phyloP scores from a whole-genome alignment of 2,797 vertebrate genomes.

The Florisuga fusca region DNA sequence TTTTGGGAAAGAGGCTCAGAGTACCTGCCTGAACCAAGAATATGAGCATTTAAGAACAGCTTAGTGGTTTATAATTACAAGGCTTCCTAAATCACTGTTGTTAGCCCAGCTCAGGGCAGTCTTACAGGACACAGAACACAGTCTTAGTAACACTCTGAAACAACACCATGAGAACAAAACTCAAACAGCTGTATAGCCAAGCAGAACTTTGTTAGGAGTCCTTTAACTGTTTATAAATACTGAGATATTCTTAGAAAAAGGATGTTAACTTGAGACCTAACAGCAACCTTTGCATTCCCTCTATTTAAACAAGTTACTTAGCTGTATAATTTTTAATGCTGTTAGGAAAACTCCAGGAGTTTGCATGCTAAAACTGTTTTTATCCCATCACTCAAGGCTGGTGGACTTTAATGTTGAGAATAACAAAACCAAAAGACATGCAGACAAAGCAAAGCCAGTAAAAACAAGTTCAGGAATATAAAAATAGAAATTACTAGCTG shows the following conservation, averaged over 20 bases:
- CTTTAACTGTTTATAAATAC: slow-evolving; percentile 40
- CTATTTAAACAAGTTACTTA: background rate
- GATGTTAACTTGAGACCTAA: background rate
- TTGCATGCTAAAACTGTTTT: background rate
- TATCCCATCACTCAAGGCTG: background rate
- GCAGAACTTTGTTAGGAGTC: background rate
- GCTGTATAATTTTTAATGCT: background rate
- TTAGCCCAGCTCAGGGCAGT: background rate
- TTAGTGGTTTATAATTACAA: background rate
- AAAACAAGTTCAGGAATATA: background rate
- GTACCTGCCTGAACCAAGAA: background rate
- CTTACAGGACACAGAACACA: background rate
- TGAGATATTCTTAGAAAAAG: slow-evolving; percentile 47
- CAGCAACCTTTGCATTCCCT: slow-evolving; percentile 1
- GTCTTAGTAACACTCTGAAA: background rate
- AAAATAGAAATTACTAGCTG: slow-evolving; percentile 73
- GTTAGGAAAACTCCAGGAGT: background rate
- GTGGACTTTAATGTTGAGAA: background rate
- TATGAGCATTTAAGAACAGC: background rate
- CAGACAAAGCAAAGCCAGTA: background rate
- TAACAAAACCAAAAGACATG: background rate
- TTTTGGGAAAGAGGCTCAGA: background rate
- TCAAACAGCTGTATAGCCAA: background rate
- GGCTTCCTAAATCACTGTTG: background rate
- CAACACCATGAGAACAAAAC: background rate